Conservation (phyloP, 2,888 invertebrate genomes). For the Clitarchus hookeri region DNA sequence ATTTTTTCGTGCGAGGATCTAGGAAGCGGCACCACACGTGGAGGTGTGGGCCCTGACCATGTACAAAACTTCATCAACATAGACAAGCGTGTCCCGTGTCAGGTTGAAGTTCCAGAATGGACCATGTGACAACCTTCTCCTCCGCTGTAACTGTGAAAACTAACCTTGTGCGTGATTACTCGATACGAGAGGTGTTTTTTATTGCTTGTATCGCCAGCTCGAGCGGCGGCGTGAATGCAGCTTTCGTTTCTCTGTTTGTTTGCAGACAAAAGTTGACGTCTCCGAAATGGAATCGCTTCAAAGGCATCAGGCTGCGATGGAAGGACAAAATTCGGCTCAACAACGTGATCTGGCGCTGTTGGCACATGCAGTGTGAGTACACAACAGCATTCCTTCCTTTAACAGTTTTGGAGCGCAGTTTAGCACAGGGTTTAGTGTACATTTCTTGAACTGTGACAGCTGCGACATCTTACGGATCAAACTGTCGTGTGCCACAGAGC, state of each 20-base stretch:
- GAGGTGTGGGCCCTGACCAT: too few relatives aligned
- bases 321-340: slow-evolving; percentile 99
- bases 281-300: slow-evolving; percentile 99
- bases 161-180: too few relatives aligned
- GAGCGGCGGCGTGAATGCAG: neutral
- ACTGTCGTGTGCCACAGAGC: too few relatives aligned
- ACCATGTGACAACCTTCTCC: too few relatives aligned
- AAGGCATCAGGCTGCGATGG: slow-evolving; percentile 95
- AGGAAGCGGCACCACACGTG: too few relatives aligned
- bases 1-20: too few relatives aligned
- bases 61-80: too few relatives aligned
- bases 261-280: slow-evolving; percentile 97
- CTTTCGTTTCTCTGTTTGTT: slow-evolving; percentile 45
- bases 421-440: neutral
- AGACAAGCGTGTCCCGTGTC: too few relatives aligned
- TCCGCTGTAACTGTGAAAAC: too few relatives aligned
- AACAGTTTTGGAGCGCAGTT: neutral
- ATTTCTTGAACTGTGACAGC: neutral
- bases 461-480: neutral
- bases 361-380: slow-evolving; percentile 97
- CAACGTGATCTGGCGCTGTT: slow-evolving; percentile 99
- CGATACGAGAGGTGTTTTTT: too few relatives aligned
- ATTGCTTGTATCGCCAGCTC: neutral
- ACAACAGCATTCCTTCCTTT: slow-evolving; percentile 17
- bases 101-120: too few relatives aligned